phyloP scores from a whole-genome alignment of 2,888 invertebrate species.

The Unio delphinus region DNA sequence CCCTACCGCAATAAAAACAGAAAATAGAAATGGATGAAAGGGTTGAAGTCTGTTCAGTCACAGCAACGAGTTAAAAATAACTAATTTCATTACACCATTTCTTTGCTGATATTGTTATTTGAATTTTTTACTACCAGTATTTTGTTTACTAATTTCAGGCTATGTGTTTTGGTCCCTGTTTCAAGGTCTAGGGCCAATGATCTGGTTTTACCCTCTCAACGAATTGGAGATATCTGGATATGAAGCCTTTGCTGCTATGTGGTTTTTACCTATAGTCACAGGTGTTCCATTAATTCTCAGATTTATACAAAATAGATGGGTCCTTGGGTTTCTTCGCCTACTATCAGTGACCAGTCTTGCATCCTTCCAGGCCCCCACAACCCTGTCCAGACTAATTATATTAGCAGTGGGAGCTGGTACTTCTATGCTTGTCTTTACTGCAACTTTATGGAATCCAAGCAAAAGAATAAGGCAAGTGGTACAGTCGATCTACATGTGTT shows the following conservation, averaged over 20 bases:
- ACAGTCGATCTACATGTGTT: not conserved
- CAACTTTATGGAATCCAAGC: conserved; percentile 59
- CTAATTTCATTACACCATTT: too few relatives aligned
- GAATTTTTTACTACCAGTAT: too few relatives aligned
- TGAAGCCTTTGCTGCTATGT: conserved; percentile 66
- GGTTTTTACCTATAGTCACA: conserved; percentile 62
- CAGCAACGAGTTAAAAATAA: too few relatives aligned
- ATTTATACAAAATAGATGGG: conserved; percentile 48
- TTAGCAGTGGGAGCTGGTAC: conserved; percentile 64
- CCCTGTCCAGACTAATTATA: conserved; percentile 60
- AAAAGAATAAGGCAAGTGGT: conserved; percentile 53
- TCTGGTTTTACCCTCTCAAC: conserved; percentile 72
- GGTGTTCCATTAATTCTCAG: conserved; percentile 40
- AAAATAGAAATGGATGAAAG: too few relatives aligned
- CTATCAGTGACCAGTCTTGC: conserved; percentile 54
- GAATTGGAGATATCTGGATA: conserved; percentile 71
- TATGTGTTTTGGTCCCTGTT: conserved; percentile 71
- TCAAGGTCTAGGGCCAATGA: conserved; percentile 70
- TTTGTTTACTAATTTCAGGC: conserved; percentile 48
- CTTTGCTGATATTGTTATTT: too few relatives aligned
- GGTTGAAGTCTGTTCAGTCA: too few relatives aligned
- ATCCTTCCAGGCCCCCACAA: conserved; percentile 68
- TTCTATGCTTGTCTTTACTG: conserved; percentile 62
- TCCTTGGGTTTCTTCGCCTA: conserved; percentile 55
- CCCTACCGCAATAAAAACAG: too few relatives aligned